Evolutionary conservation across 1,140 invertebrate species (phyloP), one percentile per base, ranked within the genome.

Genomic region (Drosophila neocordata): DNA sequence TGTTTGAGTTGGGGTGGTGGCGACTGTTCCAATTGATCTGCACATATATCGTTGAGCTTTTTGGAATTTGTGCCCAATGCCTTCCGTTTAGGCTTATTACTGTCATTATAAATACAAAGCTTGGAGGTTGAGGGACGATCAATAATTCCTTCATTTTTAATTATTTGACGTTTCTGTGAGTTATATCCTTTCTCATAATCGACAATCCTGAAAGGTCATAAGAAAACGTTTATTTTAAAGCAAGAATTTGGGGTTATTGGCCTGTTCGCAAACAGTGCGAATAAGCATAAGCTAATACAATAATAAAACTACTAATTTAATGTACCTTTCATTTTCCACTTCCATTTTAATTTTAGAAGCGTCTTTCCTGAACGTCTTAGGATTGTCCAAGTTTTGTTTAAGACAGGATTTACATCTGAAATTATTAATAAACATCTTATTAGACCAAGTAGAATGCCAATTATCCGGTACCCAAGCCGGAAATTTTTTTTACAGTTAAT

Each of bases 51-150:
- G 11, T 63, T 44, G 6, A 63, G n/a, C 34, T 76, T 75, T 37
- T 24, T 75, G 12, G 76, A 77, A 37, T 35, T 63, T 8, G 66
- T 15, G 5, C 51, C 51, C 15, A 31, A 67, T 22, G 55, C 67
- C 52, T 87, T 87, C 8, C 61, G 74, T 22, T 79, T 75, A 24
- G 78, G 82, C 0, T 65, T 71, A 5, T 70, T 79, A 22, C 66
- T 69, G 8, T 66, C 69, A 12, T 65, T 61, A 56, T 75, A 83
- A 2, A 69, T 58, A 31, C 53, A 83, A 22, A 83, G 66, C 34
- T 83, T 87, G 0, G 83, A 87, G 8, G 83, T 88, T 18, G 83
- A 87, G 4, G 83, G 83, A 37, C 77, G 79, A 2, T 87, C 83
- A 2, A 68, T 53, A n/a, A 65, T 53, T 13, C 61, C 61, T n/a